These are phyloP conservation scores for Physocephala rufipes DNA, from an alignment of 2,888 invertebrate species.

Conservation along the genomic window DNA sequence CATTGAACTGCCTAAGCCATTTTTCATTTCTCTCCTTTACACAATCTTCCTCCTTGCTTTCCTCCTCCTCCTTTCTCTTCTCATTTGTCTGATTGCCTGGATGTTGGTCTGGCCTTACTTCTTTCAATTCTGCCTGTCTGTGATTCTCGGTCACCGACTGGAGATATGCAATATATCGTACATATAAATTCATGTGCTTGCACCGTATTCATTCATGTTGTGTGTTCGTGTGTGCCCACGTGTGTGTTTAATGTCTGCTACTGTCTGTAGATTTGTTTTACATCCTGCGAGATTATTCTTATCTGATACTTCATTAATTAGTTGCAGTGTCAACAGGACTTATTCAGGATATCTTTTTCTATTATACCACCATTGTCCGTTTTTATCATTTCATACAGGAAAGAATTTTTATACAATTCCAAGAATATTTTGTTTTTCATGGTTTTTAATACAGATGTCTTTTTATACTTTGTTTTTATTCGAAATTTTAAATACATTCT, in stretches of 20 bases:
- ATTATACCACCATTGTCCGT: neutral
- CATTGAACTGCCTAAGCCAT: neutral
- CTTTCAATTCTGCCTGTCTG: conserved; percentile 3
- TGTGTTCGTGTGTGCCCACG: neutral
- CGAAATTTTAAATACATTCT: neutral
- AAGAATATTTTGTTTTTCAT: neutral
- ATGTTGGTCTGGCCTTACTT: neutral
- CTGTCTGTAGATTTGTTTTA: conserved; percentile 1
- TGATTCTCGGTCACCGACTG: conserved; percentile 5
- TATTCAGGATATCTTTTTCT: conserved; percentile 16
- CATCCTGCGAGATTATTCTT: neutral
- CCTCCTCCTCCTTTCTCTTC: too few relatives aligned
- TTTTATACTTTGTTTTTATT: too few relatives aligned
- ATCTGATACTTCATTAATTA: conserved; percentile 25
- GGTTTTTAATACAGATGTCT: too few relatives aligned
- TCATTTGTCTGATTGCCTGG: too few relatives aligned
- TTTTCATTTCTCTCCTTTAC: conserved; percentile 2
- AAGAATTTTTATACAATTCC: neutral
- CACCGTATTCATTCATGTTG: neutral
- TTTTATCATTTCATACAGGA: neutral
- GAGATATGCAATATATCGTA: neutral
- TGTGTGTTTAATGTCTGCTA: neutral
- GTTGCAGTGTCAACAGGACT: conserved; percentile 30
- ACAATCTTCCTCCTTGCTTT: neutral
- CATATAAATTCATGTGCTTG: neutral